Evolutionary conservation across 2,888 invertebrate genomes (phyloP), one percentile per base, ranked within the genome.

Genomic region (Platycnemis pennipes): DNA sequence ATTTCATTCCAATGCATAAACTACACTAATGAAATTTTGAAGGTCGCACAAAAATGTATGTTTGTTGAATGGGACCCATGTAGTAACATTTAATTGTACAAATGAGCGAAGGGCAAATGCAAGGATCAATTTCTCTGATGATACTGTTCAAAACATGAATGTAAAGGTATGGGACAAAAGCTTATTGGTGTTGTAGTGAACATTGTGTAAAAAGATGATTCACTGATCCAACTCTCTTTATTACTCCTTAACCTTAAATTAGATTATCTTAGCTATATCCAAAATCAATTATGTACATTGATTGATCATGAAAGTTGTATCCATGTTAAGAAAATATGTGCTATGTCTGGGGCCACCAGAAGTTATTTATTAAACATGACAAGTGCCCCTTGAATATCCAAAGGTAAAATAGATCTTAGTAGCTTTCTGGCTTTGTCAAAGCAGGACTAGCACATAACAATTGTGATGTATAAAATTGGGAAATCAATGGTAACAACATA

Each of bases 21-120:
- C 91, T 91, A 63, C 91, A 91, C 91, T 69, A 69, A 91, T 69
- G 91, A 91, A 91, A 56, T 91, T 91, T 63, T 56, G 44, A 91
- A 91, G 42, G 91, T 91, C 91, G 91, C 91, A 91, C 91, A 91
- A 91, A 91, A 63, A 91, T 63, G 91, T 91, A 87, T 87, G 89
- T 89, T 56, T 89, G 42, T 89, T 63, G 91, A 91, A 91, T 44
- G 91, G 91, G 91, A 91, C 91, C 91, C 91, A 91, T 44, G 45
- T 91, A 44, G 91, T 91, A 91, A 91, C 69, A 44, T 91, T 91
- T 37, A 44, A 63, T 91, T 91, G 91, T 91, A 91, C 91, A 91
- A 91, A 91, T 44, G 44, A n/a, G 5, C 0, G 16, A 69, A 46
- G 44, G 46, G 63, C 42, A 42, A 63, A 42, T 42, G 42, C 46